Percentiles rank a stretch among this genome's conserved stretches.
These are phyloP conservation scores for Epinephelus coioides DNA, from an alignment of 2,797 vertebrate species.

Conservation along the genomic window DNA sequence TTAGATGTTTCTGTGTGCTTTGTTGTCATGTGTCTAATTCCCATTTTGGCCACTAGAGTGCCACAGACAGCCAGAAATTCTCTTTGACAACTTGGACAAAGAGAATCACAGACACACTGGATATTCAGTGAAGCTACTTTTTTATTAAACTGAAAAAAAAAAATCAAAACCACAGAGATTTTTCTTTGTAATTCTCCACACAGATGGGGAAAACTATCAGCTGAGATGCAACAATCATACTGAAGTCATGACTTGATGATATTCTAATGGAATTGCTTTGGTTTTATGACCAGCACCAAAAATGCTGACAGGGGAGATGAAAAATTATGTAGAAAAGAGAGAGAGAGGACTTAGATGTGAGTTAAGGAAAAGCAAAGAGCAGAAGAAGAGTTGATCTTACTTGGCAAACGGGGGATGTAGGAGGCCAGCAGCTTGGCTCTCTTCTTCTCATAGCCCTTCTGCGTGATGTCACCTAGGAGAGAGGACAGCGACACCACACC, in stretches of 20 bases:
- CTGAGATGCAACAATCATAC: not conserved
- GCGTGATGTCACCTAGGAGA: slow-evolving; percentile 96
- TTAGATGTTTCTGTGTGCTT: not conserved
- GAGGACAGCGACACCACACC: slow-evolving; percentile 75
- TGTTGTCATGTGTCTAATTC: slow-evolving; percentile 29
- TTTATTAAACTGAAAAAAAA: not conserved
- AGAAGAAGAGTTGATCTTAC: slow-evolving; percentile 81
- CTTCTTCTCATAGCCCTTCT: slow-evolving; percentile 99
- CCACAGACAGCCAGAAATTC: slow-evolving; percentile 62
- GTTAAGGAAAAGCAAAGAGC: slow-evolving; percentile 24
- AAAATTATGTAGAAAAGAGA: not conserved
- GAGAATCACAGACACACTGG: slow-evolving; percentile 9
- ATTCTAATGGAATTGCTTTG: slow-evolving; percentile 14
- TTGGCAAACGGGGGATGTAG: slow-evolving; percentile 91
- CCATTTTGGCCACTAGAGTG: slow-evolving; percentile 75
- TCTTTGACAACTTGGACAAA: slow-evolving; percentile 42
- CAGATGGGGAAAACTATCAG: not conserved
- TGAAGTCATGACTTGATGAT: not conserved
- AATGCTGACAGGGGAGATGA: not conserved
- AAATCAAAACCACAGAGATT: not conserved
- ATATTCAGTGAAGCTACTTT: slow-evolving; percentile 15
- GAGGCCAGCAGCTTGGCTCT: slow-evolving; percentile 94
- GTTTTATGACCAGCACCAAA: slow-evolving; percentile 15
- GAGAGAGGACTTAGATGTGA: not conserved
- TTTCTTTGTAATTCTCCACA: not conserved